Conservation (phyloP, 2,797 vertebrate species). For the Pseudochirops cupreus region DNA sequence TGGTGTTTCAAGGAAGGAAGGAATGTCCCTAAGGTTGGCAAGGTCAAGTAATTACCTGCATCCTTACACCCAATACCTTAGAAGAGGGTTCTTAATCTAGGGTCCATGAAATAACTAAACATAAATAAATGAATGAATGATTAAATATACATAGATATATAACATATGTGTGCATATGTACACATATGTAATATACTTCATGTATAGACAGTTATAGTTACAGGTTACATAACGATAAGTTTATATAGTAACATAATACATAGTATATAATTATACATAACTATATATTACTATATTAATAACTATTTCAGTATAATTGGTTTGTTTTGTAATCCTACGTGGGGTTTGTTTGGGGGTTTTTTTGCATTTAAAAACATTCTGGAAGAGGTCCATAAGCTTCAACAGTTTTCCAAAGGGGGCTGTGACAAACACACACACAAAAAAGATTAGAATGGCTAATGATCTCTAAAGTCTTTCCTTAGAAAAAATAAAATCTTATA, state of each 20-base stretch:
- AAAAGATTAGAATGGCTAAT: not conserved
- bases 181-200: not conserved
- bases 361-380: too few relatives aligned
- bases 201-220: not conserved
- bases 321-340: not conserved
- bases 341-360: too few relatives aligned
- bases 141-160: not conserved
- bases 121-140: not conserved
- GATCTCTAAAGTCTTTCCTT: not conserved
- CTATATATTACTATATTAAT: not conserved
- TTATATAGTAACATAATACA: too few relatives aligned
- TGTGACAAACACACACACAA: not conserved
- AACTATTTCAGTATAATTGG: not conserved
- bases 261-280: not conserved
- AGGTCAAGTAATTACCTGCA: not conserved
- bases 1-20: not conserved
- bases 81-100: not conserved
- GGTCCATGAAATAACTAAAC: not conserved
- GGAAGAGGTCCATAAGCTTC: not conserved
- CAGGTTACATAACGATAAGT: not conserved
- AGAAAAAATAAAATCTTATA: not conserved
- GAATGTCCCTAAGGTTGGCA: not conserved
- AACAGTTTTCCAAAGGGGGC: not conserved
- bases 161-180: not conserved
- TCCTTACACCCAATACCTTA: not conserved